Base-by-base conservation (phyloP, 2,888 invertebrate genomes). In the Lepidocyrtoides sp. region DNA sequence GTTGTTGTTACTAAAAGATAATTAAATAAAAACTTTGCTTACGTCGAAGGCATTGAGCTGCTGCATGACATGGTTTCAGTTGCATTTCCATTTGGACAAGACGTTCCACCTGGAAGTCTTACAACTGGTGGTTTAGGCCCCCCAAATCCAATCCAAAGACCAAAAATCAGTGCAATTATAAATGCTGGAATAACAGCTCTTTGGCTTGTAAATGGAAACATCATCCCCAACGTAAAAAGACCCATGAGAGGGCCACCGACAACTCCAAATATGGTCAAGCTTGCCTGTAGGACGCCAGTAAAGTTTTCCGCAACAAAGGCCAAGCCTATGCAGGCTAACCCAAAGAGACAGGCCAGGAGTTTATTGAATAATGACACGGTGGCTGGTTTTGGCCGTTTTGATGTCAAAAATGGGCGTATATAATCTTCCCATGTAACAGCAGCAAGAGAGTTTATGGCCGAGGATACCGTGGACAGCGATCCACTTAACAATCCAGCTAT, bases 351-450 rank as follows among this genome's bases (percentile, higher is more conserved):
- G 0, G 98, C 98, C 17, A 97, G 95, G 17, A 97, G 4, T 93
- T 95, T 95, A 69, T 94, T 94, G 32, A 94, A 72, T 5, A 94
- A 29, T 8, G 94, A 89, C 10, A 92, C 79, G 32, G 84, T 92
- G 8, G 91, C 36, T 4, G 91, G 69, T 5, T 88, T 82, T 0
- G 88, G 89, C 12, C 82, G 63, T 44, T 83, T 86, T 8, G 81
- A 77, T 94, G 94, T 97, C 2, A 92, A 10, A 8, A 92, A 36
- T 8, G 92, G 92, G 3, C 83, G 97, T 2, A 98, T 95, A 93
- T 98, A 98, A 95, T 99, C 99, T 94, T 98, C 97, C 66, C 98
- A 95, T 0, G 98, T 98, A 14, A 99, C 98, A 0, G 99, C 98
- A 0, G 99, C 97, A 72, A 99, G 96, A 0, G 98, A 98, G 95